Percentiles rank a stretch among this genome's conserved stretches.
Conservation (phyloP, 2,113 vertebrate genomes). For the Laticauda colubrina region DNA sequence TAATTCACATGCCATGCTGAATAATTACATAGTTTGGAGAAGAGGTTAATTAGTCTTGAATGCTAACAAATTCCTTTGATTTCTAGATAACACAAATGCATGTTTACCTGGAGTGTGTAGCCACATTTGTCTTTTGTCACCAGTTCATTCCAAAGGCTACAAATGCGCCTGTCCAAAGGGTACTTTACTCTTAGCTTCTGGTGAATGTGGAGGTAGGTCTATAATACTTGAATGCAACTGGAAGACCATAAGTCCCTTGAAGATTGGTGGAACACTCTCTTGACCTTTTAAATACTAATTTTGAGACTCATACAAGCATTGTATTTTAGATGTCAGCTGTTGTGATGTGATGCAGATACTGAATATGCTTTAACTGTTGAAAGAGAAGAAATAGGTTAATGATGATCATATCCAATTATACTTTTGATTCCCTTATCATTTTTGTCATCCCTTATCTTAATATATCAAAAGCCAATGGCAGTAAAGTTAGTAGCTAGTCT, state of each 20-base stretch:
- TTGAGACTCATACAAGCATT: not conserved
- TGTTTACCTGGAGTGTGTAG: constrained; percentile 74
- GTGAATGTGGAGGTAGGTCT: constrained; percentile 79
- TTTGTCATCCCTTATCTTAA: not conserved
- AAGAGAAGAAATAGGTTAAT: not conserved
- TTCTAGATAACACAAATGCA: constrained; percentile 54
- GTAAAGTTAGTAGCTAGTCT: not conserved
- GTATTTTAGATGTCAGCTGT: not conserved
- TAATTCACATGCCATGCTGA: not conserved
- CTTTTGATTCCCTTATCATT: not conserved
- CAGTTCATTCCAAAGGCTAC: constrained; percentile 72
- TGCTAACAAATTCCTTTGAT: constrained; percentile 8
- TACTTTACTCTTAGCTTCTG: constrained; percentile 73
- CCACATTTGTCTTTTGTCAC: constrained; percentile 82
- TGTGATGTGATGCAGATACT: not conserved
- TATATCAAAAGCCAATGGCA: not conserved
- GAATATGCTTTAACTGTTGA: not conserved
- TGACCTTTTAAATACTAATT: too few relatives aligned
- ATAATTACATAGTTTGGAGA: not conserved
- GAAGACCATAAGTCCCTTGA: not conserved
- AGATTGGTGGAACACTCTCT: not conserved
- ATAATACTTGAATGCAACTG: not conserved
- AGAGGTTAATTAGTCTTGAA: not conserved
- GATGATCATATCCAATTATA: not conserved
- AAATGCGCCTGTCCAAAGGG: constrained; percentile 80